Evolutionary conservation across 2,888 invertebrate genomes (phyloP).

Genomic region (Agrochola lota): DNA sequence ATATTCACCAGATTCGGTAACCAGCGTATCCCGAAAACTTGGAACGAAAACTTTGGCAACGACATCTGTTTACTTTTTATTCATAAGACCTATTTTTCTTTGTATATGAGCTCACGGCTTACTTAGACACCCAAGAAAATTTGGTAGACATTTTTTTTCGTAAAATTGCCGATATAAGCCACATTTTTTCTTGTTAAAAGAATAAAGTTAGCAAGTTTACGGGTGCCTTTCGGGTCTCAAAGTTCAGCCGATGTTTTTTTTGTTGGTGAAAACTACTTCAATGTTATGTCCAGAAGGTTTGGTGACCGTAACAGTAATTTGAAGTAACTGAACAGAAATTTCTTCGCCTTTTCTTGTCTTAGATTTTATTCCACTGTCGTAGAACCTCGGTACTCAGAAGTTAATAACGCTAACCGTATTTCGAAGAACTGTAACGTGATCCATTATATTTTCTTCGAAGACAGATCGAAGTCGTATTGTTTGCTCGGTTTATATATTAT

Average conservation of each 20-base stretch:
- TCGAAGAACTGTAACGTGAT: slow-evolving; percentile 40
- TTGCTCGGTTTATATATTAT: slow-evolving; percentile 27
- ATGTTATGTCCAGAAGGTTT: slow-evolving; percentile 7
- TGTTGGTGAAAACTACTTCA: slow-evolving; percentile 25
- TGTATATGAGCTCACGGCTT: slow-evolving; percentile 19
- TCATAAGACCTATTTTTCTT: slow-evolving; percentile 49
- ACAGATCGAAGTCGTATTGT: slow-evolving; percentile 38
- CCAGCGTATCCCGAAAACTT: slow-evolving; percentile 40
- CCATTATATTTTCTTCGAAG: slow-evolving; percentile 54
- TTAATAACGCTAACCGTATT: slow-evolving; percentile 40
- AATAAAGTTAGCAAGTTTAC: slow-evolving; percentile 33
- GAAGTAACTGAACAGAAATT: slow-evolving; percentile 33
- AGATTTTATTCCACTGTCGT: slow-evolving; percentile 17
- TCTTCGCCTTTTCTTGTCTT: slow-evolving; percentile 22
- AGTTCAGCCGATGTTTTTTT: slow-evolving; percentile 32
- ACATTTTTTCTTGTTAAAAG: slow-evolving; percentile 25
- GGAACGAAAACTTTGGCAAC: slow-evolving; percentile 40
- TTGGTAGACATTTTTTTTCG: slow-evolving; percentile 14
- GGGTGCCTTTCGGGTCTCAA: neutral
- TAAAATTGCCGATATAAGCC: neutral
- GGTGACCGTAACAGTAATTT: slow-evolving; percentile 24
- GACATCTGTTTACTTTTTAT: slow-evolving; percentile 44
- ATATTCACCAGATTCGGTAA: slow-evolving; percentile 53
- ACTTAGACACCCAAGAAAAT: slow-evolving; percentile 26
- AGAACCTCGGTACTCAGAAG: slow-evolving; percentile 28